Conservation (phyloP, 2,888 invertebrate genomes). For the Gastracanthus pulcherrimus region DNA sequence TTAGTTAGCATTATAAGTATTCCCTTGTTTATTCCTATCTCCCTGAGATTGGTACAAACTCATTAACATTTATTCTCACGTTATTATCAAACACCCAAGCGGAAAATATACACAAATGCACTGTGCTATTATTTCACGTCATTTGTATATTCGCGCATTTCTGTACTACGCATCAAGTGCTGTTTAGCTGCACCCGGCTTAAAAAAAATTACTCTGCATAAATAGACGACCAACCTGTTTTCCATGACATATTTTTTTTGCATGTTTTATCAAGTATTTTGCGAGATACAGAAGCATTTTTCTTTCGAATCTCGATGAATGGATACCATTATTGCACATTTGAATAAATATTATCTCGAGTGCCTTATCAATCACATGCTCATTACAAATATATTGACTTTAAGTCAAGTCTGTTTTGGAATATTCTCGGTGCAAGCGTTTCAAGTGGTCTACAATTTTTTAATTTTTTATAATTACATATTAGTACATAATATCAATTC, state of each 20-base stretch:
- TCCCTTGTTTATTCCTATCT: background rate
- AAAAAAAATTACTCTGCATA: background rate
- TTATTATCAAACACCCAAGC: background rate
- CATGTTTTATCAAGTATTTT: background rate
- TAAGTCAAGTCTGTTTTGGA: too few relatives aligned
- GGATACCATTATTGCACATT: background rate
- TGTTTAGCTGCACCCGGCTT: background rate
- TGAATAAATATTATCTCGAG: background rate
- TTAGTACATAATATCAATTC: too few relatives aligned
- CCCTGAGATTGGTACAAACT: background rate
- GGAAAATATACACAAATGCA: background rate
- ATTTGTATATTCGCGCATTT: too few relatives aligned
- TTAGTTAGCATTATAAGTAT: slow-evolving; percentile 69
- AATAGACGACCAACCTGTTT: background rate
- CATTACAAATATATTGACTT: background rate
- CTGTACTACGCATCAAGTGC: too few relatives aligned
- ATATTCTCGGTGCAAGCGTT: too few relatives aligned
- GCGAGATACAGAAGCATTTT: background rate
- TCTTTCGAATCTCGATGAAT: background rate
- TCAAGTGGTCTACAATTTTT: too few relatives aligned
- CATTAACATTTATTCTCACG: background rate
- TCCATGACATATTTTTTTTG: background rate
- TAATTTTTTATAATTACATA: too few relatives aligned
- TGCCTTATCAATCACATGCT: background rate
- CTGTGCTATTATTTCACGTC: background rate